Base-by-base conservation (phyloP, 1,140 invertebrate genomes). In the Euschistus heros region DNA sequence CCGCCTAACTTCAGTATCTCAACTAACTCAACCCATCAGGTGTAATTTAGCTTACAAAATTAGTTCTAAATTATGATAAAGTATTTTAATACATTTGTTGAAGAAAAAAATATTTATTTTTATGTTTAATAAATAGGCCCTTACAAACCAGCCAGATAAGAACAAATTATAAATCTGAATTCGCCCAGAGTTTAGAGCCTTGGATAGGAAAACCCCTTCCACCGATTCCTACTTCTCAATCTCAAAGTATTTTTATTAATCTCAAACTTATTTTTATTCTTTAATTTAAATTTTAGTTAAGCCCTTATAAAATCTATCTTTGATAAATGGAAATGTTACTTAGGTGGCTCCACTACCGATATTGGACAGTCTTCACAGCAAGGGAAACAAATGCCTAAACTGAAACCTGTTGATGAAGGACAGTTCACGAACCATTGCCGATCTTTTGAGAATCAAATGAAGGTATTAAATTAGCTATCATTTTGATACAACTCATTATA, bases 351-450 rank as follows among this genome's bases (percentile, higher is more conserved):
- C 2, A 17, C 37, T 15, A 20, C 27, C 27, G 33, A 37, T 37
- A 37, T 37, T 37, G 63, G 55, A 20, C 52, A 24, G 17, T 20
- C 27, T 15, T n/a, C 47, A 37, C 63, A 64, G 27, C 37, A 22
- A 57, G 22, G 33, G 18, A 65, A 65, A 37, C 54, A 65, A 37
- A 13, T 33, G 5, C 52, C 47, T 18, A 67, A 77, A 70, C 72
- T 72, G 42, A 81, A 79, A 72, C 71, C 73, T 17, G 69, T 78
- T 8, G 77, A 79, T 27, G 79, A 81, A 24, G 82, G 81, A 1
- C 81, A 82, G 13, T 86, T 87, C 71, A 80, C 82, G 5, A 81
- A 80, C 65, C 84, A 86, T 71, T 86, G 84, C 70, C 76, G 72
- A 57, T 72, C 79, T 14, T 86, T 86, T 71, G 84, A 84, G 67